Evolutionary conservation across 2,888 invertebrate genomes (phyloP).

Genomic region (Ophion obscuratus): DNA sequence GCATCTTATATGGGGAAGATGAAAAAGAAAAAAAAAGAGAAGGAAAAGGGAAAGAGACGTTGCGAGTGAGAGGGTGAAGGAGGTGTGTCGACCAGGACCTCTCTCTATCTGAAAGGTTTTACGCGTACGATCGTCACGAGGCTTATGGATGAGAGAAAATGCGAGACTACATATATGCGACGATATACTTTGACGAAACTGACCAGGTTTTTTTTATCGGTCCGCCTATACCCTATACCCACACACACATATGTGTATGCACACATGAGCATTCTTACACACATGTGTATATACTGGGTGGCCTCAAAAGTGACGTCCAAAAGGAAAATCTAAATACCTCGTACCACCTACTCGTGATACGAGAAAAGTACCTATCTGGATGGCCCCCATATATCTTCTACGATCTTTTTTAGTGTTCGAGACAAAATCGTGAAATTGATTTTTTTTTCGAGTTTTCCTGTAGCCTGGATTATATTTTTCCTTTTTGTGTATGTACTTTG

Average conservation of each 20-base stretch:
- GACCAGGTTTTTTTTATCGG: slow-evolving; percentile 28
- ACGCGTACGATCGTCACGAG: slow-evolving; percentile 54
- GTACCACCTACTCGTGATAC: no score
- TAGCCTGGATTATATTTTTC: no score
- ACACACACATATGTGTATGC: background rate
- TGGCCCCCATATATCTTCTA: no score
- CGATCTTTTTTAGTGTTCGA: no score
- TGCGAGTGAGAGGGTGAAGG: slow-evolving; percentile 43
- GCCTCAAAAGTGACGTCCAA: no score
- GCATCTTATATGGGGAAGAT: slow-evolving; percentile 9
- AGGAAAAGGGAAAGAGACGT: slow-evolving; percentile 36
- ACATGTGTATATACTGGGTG: no score
- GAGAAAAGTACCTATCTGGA: no score
- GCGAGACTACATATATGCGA: slow-evolving; percentile 24
- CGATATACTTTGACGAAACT: slow-evolving; percentile 55
- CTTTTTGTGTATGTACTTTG: no score
- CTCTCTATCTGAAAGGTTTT: slow-evolving; percentile 53
- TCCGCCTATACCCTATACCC: background rate
- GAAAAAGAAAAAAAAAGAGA: slow-evolving; percentile 20
- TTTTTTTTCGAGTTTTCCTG: no score
- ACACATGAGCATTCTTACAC: background rate
- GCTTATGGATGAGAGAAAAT: slow-evolving; percentile 37
- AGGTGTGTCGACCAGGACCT: slow-evolving; percentile 69
- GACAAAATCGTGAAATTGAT: no score
- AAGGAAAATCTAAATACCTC: no score